Conservation (phyloP, 2,113 vertebrate species). For the Paracanthobrama guichenoti region DNA sequence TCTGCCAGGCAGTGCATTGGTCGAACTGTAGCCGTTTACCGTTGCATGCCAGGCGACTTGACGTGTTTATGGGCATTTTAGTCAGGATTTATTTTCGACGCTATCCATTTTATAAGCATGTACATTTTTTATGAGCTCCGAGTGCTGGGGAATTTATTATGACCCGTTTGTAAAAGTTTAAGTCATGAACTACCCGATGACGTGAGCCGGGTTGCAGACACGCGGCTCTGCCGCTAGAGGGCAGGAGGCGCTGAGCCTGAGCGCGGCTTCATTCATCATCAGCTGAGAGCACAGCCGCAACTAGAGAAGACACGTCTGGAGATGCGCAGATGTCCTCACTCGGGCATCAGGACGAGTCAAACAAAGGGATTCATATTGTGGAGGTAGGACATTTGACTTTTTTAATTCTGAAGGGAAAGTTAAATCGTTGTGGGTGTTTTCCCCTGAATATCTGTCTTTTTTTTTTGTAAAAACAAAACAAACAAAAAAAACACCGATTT, state of each 20-base stretch:
- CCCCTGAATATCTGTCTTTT: background rate
- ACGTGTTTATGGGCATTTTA: background rate
- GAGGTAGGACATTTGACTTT: background rate
- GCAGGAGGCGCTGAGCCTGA: background rate
- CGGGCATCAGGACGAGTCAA: background rate
- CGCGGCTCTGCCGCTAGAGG: background rate
- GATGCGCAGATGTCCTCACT: background rate
- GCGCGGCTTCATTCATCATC: background rate
- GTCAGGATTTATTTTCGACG: background rate
- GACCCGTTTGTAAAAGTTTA: background rate
- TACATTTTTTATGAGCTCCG: background rate
- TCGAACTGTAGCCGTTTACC: background rate
- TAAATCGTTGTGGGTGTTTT: background rate
- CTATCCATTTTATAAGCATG: background rate
- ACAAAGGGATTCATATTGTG: background rate
- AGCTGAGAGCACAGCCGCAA: background rate
- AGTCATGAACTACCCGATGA: background rate
- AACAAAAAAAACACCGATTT: background rate
- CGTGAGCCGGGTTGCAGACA: background rate
- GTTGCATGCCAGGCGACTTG: background rate
- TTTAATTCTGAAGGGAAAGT: background rate
- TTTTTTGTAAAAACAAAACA: background rate
- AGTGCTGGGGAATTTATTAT: background rate
- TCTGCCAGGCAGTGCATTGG: background rate
- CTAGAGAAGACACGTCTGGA: background rate